phyloP scores from a whole-genome alignment of 2,113 vertebrate genomes.

The Engraulis encrasicolus region DNA sequence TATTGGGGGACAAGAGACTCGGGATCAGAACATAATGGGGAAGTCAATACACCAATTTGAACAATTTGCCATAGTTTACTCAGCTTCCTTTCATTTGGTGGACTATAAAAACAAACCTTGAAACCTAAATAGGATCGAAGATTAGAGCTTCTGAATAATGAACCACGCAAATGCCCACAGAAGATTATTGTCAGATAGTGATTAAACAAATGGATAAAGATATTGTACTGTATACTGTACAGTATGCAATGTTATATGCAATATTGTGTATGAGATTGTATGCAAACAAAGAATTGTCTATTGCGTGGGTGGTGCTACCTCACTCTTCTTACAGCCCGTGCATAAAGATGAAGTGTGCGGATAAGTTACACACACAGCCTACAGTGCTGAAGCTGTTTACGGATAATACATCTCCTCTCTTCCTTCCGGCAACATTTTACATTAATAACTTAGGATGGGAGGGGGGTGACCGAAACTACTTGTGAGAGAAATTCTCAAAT shows the following conservation, averaged over 20 bases:
- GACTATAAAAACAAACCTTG: neutral
- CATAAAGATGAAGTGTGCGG: constrained; percentile 50
- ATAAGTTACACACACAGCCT: constrained; percentile 44
- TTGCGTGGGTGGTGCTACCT: constrained; percentile 54
- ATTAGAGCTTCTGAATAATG: neutral
- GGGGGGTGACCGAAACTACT: constrained; percentile 29
- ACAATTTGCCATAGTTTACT: constrained; percentile 39
- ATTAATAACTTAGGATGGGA: constrained; percentile 60
- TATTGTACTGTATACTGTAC: too few species aligned
- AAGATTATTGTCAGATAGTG: neutral
- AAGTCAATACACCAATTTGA: constrained; percentile 39
- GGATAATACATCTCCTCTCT: constrained; percentile 67
- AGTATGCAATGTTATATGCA: too few species aligned
- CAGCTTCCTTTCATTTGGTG: neutral
- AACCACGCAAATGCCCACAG: neutral
- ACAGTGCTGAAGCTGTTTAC: constrained; percentile 64
- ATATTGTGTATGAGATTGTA: neutral
- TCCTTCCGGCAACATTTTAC: constrained; percentile 55
- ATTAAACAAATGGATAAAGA: constrained; percentile 9
- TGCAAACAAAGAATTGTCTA: constrained; percentile 45
- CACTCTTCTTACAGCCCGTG: constrained; percentile 48
- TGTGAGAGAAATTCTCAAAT: constrained; percentile 45
- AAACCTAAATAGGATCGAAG: neutral
- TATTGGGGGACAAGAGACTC: constrained; percentile 19
- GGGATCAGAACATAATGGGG: constrained; percentile 8